Base-by-base conservation (phyloP, 2,888 invertebrate species). In the Campoplex capitator region DNA sequence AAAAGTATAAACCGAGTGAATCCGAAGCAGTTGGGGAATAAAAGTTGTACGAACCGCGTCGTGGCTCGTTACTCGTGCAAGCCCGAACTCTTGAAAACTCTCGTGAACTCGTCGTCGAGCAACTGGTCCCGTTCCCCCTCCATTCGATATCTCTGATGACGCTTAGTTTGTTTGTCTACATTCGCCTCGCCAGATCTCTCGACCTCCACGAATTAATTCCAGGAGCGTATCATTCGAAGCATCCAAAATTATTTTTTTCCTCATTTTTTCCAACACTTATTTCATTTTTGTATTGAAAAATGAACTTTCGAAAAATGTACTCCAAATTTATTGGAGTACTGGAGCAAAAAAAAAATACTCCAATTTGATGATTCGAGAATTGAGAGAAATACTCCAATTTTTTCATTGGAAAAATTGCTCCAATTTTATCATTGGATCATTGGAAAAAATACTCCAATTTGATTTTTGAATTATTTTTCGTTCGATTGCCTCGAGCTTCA, bases 131-230 rank as follows among this genome's bases (percentile, higher is more conserved):
- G 13, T 70, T 45, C 70, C 42, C 54, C 83, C 79, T 75, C 86
- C 74, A 78, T 13, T 54, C 42, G 42, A 84, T 88, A 85, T 82
- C 82, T 84, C 73, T 77, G 88, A 88, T 80, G 79, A 75, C 75
- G 83, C 65, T 51, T 32, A 38, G 74, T 71, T 78, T 86, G 82
- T 82, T 86, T 84, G 87, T 86, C 68, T 83, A 68, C 75, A 67
- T 75, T 84, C 79, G 83, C 65, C 71, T 67, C 62, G 76, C 58
- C 54, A 56, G 45, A 67, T 82, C 32, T 28, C 58, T 48, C 68
- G 71, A 76, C 73, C 84, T 73, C 56, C 45, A 58, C 76, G 58
- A 68, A 78, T 78, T 42, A 48, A 42, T 51, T 62, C 35, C 81
- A 87, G 84, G 84, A 83, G 83, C 86, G 86, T 86, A 86, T 35